A percentile compares a stretch with the other conserved stretches of the same genome.
Conservation (phyloP, 2,888 invertebrate genomes). For the Smittia aterrima region DNA sequence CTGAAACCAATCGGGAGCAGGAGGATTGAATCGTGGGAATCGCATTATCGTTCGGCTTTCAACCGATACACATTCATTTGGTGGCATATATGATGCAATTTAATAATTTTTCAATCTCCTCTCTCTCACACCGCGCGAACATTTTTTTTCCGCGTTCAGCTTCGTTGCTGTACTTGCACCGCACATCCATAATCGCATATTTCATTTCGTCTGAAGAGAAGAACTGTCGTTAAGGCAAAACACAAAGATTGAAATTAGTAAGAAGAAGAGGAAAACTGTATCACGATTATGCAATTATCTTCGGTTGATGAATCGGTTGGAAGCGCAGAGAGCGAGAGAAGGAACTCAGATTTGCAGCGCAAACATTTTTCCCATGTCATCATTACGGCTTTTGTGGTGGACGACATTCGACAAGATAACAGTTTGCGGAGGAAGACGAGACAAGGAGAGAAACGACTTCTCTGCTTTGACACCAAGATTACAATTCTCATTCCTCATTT, state of each 20-base stretch:
- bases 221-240: conserved; percentile 3
- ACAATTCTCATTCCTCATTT: conserved; percentile 32
- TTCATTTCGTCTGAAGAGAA: neutral
- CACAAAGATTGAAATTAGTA: conserved; percentile 13
- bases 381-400: neutral
- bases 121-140: neutral
- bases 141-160: neutral
- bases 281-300: conserved; percentile 40
- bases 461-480: conserved; percentile 34
- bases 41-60: conserved; percentile 15
- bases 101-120: conserved; percentile 29
- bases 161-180: neutral
- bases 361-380: conserved; percentile 32
- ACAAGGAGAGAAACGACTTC: neutral
- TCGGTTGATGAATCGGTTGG: conserved; percentile 21
- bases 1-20: conserved; percentile 1
- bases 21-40: conserved; percentile 31
- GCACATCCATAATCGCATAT: conserved; percentile 5
- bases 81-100: conserved; percentile 35
- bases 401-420: conserved; percentile 19
- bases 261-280: conserved; percentile 20
- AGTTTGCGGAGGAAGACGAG: conserved; percentile 2
- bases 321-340: neutral
- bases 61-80: conserved; percentile 26
- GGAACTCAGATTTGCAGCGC: neutral